These are phyloP conservation scores for Drosophila novamexicana DNA, from an alignment of 1,140 invertebrate genomes.

Conservation along the genomic window DNA sequence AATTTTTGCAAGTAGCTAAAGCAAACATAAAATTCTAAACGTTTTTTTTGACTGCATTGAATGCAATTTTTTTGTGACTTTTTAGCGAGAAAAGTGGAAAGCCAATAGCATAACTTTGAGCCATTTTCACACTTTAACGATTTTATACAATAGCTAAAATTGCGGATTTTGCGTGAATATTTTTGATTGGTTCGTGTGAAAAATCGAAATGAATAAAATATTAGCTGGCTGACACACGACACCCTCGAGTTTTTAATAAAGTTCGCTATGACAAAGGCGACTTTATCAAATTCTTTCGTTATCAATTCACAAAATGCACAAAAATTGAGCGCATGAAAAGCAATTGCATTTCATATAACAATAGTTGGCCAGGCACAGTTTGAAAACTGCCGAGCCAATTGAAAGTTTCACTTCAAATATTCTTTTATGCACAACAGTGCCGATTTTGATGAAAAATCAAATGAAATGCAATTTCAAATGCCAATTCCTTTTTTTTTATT, in stretches of 20 bases:
- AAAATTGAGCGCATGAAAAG: slow-evolving; percentile 37
- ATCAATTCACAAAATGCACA: slow-evolving; percentile 51
- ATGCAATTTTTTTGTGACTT: not conserved
- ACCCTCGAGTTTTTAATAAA: slow-evolving; percentile 68
- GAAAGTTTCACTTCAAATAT: slow-evolving; percentile 52
- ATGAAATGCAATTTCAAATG: slow-evolving; percentile 55
- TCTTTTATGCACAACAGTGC: slow-evolving; percentile 52
- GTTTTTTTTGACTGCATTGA: not conserved
- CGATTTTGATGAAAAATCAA: slow-evolving; percentile 37
- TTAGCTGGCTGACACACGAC: slow-evolving; percentile 51
- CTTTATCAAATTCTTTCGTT: slow-evolving; percentile 73
- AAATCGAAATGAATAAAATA: slow-evolving; percentile 78
- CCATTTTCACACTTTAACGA: slow-evolving; percentile 73
- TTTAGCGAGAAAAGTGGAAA: slow-evolving; percentile 33
- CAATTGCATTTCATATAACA: slow-evolving; percentile 52
- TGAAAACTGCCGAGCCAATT: slow-evolving; percentile 12
- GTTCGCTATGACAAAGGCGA: slow-evolving; percentile 48
- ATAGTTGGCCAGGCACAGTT: slow-evolving; percentile 32
- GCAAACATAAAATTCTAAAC: no score
- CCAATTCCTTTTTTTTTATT: slow-evolving; percentile 8
- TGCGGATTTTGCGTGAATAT: slow-evolving; percentile 22
- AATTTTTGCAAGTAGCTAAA: no score
- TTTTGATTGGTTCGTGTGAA: slow-evolving; percentile 51
- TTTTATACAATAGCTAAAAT: slow-evolving; percentile 71
- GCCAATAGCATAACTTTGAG: slow-evolving; percentile 50